Conservation (phyloP, 53 echinoderm and acorn worm genomes). For the Astropecten irregularis region DNA sequence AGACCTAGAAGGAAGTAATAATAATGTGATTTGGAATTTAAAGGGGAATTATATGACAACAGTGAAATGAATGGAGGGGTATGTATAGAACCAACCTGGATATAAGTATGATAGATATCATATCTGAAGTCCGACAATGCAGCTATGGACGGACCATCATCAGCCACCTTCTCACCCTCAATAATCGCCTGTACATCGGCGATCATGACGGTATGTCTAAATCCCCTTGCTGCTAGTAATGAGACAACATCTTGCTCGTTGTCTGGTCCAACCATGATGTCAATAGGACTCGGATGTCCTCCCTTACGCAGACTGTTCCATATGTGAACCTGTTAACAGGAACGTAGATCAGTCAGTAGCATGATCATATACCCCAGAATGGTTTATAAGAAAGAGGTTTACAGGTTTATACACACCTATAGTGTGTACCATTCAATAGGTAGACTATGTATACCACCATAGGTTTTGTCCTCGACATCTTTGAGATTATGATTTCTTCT, state of each 20-base stretch:
- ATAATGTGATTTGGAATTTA: too few relatives aligned
- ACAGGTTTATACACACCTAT: not conserved
- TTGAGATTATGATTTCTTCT: not conserved
- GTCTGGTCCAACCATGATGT: constrained; percentile 72
- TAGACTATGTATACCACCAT: not conserved
- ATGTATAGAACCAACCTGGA: constrained; percentile 63
- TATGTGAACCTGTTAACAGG: constrained; percentile 65
- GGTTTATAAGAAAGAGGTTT: not conserved
- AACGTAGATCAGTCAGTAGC: too few relatives aligned
- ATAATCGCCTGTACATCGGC: constrained; percentile 75
- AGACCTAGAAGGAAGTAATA: too few relatives aligned
- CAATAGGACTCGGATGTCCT: constrained; percentile 43
- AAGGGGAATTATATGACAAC: too few relatives aligned
- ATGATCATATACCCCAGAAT: too few relatives aligned
- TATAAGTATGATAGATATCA: constrained; percentile 67
- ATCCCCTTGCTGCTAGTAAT: constrained; percentile 38
- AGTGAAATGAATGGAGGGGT: too few relatives aligned
- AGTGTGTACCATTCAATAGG: not conserved
- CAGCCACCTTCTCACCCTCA: constrained; percentile 29
- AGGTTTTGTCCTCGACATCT: not conserved
- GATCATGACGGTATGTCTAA: constrained; percentile 70
- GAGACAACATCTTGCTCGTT: constrained; percentile 31
- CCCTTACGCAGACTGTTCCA: constrained; percentile 58
- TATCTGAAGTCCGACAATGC: constrained; percentile 67
- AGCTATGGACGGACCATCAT: not conserved